Conservation (phyloP, 2,888 invertebrate species). For the Meghimatium bilineatum region DNA sequence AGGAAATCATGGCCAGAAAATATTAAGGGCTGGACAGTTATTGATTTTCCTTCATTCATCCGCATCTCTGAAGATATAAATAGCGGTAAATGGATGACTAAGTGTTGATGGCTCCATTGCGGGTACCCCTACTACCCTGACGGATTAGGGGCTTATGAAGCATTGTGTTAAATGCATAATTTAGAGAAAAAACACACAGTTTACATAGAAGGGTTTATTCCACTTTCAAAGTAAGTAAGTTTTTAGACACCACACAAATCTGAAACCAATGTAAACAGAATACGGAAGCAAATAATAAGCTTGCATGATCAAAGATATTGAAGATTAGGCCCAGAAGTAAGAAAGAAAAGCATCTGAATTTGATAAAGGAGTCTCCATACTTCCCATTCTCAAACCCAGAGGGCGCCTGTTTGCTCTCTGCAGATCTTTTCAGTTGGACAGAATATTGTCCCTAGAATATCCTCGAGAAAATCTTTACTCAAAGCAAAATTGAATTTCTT, state of each 20-base stretch:
- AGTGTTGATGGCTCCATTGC: too few species aligned
- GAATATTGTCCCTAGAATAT: not conserved
- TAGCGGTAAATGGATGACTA: too few species aligned
- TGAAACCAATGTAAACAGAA: not conserved
- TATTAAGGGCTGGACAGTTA: too few species aligned
- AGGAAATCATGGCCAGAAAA: too few species aligned
- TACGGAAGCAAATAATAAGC: not conserved
- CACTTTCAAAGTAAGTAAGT: too few species aligned
- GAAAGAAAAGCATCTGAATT: not conserved
- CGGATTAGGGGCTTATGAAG: too few species aligned
- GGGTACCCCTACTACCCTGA: too few species aligned
- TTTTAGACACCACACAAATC: not conserved
- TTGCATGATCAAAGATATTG: not conserved
- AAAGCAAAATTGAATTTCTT: not conserved
- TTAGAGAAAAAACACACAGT: too few species aligned
- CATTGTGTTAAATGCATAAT: too few species aligned
- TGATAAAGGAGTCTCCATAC: not conserved
- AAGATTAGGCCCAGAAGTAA: not conserved
- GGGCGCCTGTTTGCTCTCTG: not conserved
- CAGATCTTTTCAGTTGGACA: not conserved
- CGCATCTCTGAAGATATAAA: too few species aligned
- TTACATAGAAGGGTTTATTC: too few species aligned
- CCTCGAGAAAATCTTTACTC: not conserved
- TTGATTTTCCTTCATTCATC: too few species aligned
- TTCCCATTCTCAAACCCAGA: not conserved